phyloP scores from a whole-genome alignment of 2,888 invertebrate genomes.

The Erebia palarica region DNA sequence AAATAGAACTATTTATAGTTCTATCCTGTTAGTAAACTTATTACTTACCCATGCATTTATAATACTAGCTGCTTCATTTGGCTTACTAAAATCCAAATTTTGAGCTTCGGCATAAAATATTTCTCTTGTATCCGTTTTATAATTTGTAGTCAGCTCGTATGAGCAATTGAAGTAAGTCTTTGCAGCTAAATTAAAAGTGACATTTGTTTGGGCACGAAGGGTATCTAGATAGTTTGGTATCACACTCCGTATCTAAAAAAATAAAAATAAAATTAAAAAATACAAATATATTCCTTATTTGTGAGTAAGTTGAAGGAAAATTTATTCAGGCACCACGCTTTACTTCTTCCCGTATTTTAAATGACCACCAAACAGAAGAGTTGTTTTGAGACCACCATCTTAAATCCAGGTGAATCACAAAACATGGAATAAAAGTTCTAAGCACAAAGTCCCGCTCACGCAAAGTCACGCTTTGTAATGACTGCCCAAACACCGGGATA shows the following conservation, averaged over 20 bases:
- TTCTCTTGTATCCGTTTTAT: conserved; percentile 35
- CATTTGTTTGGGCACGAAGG: conserved; percentile 39
- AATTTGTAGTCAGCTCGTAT: conserved; percentile 37
- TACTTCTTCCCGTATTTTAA: no score
- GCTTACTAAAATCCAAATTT: conserved; percentile 43
- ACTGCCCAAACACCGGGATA: no score
- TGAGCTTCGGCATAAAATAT: conserved; percentile 41
- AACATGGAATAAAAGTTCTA: no score
- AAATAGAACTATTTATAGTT: not conserved
- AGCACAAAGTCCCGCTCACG: no score
- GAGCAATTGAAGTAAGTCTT: conserved; percentile 40
- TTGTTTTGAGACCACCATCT: no score
- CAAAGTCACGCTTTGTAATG: no score
- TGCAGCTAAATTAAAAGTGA: conserved; percentile 39
- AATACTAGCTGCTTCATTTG: conserved; percentile 35
- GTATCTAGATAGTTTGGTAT: conserved; percentile 39
- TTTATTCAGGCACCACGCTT: not conserved
- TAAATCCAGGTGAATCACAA: no score
- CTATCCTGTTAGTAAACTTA: not conserved
- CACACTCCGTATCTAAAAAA: conserved; percentile 39
- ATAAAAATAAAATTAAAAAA: not conserved
- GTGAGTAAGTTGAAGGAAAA: not conserved
- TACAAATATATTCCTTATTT: not conserved
- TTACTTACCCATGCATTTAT: conserved; percentile 45
- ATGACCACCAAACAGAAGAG: no score